These are phyloP conservation scores for Conomelus anceps DNA, from an alignment of 2,888 invertebrate species.

Conservation along the genomic window DNA sequence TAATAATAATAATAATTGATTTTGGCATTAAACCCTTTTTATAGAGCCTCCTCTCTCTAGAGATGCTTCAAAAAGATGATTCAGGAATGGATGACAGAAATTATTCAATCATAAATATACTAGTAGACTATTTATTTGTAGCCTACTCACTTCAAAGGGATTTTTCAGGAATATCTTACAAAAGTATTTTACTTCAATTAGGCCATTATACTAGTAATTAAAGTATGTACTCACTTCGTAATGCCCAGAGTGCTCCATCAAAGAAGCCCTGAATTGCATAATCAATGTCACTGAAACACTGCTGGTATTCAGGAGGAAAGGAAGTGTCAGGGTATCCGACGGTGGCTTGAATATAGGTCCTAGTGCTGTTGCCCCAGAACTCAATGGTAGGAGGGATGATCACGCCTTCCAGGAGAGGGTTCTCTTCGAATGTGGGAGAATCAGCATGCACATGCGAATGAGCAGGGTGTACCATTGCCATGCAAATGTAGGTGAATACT, in stretches of 20 bases:
- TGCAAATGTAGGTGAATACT: not conserved
- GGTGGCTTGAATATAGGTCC: not conserved
- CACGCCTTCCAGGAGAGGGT: not conserved
- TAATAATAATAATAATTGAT: no score
- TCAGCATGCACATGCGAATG: not conserved
- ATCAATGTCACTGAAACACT: not conserved
- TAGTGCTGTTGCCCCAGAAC: not conserved
- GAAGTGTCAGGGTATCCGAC: not conserved
- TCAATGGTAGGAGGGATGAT: not conserved
- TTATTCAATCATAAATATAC: no score
- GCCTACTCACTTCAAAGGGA: no score
- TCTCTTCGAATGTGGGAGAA: not conserved
- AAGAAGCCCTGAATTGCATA: not conserved
- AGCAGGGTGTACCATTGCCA: not conserved
- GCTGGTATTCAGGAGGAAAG: not conserved
- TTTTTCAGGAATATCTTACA: no score
- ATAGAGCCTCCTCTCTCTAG: no score
- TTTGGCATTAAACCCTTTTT: no score
- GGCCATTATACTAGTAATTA: no score
- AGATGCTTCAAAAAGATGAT: no score
- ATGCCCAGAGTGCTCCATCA: not conserved
- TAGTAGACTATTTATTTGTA: no score
- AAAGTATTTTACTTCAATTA: no score
- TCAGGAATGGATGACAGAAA: no score
- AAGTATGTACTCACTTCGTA: not conserved